A percentile compares a stretch with the other conserved stretches of the same genome.
Evolutionary conservation across 2,888 invertebrate genomes (phyloP).

Genomic region (Athalia rosae): DNA sequence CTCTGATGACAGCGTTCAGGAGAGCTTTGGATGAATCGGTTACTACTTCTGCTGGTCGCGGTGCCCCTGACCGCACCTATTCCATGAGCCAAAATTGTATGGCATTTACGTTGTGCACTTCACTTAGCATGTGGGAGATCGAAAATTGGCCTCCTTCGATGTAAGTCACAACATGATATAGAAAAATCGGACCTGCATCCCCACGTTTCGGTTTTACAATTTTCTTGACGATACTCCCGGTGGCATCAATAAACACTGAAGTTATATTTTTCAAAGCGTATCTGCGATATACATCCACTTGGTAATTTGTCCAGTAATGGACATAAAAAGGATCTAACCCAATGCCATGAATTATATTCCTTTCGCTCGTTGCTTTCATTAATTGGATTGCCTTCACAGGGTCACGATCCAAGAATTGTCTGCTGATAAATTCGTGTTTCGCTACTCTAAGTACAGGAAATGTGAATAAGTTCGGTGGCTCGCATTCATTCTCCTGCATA

Average conservation of each 20-base stretch:
- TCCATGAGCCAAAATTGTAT: constrained; percentile 54
- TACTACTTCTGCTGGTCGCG: constrained; percentile 52
- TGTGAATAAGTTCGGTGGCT: background rate
- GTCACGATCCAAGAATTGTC: constrained; percentile 44
- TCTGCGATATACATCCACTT: constrained; percentile 50
- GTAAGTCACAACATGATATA: constrained; percentile 49
- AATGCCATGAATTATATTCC: constrained; percentile 48
- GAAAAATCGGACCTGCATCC: constrained; percentile 49
- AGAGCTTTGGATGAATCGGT: constrained; percentile 52
- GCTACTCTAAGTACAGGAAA: constrained; percentile 1
- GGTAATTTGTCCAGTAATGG: constrained; percentile 49
- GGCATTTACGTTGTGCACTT: constrained; percentile 48
- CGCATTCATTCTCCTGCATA: constrained; percentile 9
- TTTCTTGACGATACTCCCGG: constrained; percentile 48
- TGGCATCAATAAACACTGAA: constrained; percentile 51
- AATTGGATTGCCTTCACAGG: constrained; percentile 43
- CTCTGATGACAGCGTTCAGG: constrained; percentile 50
- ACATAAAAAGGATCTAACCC: constrained; percentile 50
- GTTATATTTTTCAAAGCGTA: constrained; percentile 35
- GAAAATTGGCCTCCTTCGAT: constrained; percentile 50
- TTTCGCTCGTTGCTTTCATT: constrained; percentile 19
- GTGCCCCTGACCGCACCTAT: constrained; percentile 52
- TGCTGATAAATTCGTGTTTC: constrained; percentile 5
- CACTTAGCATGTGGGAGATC: constrained; percentile 52
- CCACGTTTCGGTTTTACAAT: constrained; percentile 38